Percentiles rank a stretch among this genome's conserved stretches.
Conservation (phyloP, 2,113 vertebrate genomes). For the Pachypanchax playfairii region DNA sequence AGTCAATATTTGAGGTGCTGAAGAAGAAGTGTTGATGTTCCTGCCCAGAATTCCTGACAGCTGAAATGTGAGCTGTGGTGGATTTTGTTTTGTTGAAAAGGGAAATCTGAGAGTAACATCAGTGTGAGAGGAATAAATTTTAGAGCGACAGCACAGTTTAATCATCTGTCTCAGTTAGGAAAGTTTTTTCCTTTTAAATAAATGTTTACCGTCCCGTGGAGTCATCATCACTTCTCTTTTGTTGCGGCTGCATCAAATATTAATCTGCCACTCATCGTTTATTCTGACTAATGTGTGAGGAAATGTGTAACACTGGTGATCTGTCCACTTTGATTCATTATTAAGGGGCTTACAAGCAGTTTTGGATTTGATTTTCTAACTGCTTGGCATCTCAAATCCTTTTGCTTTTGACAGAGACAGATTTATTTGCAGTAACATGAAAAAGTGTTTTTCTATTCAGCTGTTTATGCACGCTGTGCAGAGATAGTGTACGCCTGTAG, state of each 20-base stretch:
- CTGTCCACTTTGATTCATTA: slow-evolving; percentile 17
- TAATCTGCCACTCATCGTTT: slow-evolving; percentile 36
- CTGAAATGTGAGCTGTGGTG: slow-evolving; percentile 45
- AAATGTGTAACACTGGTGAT: slow-evolving; percentile 11
- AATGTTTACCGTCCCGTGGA: slow-evolving; percentile 14
- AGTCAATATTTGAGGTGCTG: slow-evolving; percentile 61
- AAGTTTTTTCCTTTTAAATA: slow-evolving; percentile 1
- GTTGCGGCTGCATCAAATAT: slow-evolving; percentile 27
- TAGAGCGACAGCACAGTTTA: slow-evolving; percentile 8
- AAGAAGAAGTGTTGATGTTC: slow-evolving; percentile 44
- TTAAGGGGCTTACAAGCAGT: neutral
- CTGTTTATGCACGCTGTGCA: slow-evolving; percentile 5
- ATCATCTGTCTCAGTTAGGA: slow-evolving; percentile 1
- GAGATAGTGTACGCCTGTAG: slow-evolving; percentile 21
- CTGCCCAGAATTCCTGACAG: slow-evolving; percentile 44
- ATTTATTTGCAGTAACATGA: slow-evolving; percentile 21
- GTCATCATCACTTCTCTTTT: neutral
- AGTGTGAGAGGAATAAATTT: slow-evolving; percentile 9
- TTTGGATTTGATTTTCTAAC: slow-evolving; percentile 17
- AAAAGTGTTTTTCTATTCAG: slow-evolving; percentile 20
- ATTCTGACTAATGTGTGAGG: slow-evolving; percentile 25
- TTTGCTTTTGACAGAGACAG: slow-evolving; percentile 31
- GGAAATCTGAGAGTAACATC: slow-evolving; percentile 18
- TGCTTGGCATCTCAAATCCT: slow-evolving; percentile 13
- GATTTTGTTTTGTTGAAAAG: slow-evolving; percentile 26